phyloP scores from a whole-genome alignment of 2,797 vertebrate genomes.

The Parauchenoglanis punctatus region DNA sequence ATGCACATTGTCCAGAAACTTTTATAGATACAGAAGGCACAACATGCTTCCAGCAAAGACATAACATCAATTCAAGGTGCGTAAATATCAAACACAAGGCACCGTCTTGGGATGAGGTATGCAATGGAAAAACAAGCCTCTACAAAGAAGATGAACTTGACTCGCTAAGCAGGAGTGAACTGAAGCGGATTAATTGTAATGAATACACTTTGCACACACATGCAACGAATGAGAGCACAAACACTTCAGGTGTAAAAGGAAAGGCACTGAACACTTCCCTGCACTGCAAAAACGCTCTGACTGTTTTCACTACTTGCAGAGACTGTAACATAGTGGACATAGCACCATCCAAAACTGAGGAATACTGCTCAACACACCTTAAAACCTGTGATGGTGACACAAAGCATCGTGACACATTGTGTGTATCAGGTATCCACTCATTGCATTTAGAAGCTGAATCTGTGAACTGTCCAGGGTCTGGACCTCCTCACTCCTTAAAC shows the following conservation, averaged over 20 bases:
- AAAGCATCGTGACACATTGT: constrained; percentile 35
- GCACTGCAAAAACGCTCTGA: constrained; percentile 12
- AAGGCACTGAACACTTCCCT: neutral
- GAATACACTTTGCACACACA: neutral
- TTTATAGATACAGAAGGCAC: neutral
- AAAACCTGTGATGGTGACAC: constrained; percentile 42
- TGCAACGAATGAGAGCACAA: neutral
- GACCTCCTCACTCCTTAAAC: constrained; percentile 37
- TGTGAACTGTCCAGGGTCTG: constrained; percentile 58
- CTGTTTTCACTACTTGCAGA: constrained; percentile 14
- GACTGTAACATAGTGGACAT: neutral
- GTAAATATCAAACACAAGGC: neutral
- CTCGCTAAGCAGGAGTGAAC: neutral
- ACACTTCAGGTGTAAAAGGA: neutral
- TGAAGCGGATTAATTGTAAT: neutral
- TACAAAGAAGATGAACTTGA: neutral
- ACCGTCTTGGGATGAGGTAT: neutral
- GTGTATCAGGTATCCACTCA: constrained; percentile 41
- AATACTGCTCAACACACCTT: constrained; percentile 17
- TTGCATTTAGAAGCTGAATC: constrained; percentile 3
- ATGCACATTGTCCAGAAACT: neutral
- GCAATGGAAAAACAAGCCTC: neutral
- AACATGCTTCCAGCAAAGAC: neutral
- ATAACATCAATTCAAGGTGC: neutral
- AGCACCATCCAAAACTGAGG: neutral